Evolutionary conservation across 1,140 invertebrate species (phyloP).

Genomic region (Lethrus apterus): DNA sequence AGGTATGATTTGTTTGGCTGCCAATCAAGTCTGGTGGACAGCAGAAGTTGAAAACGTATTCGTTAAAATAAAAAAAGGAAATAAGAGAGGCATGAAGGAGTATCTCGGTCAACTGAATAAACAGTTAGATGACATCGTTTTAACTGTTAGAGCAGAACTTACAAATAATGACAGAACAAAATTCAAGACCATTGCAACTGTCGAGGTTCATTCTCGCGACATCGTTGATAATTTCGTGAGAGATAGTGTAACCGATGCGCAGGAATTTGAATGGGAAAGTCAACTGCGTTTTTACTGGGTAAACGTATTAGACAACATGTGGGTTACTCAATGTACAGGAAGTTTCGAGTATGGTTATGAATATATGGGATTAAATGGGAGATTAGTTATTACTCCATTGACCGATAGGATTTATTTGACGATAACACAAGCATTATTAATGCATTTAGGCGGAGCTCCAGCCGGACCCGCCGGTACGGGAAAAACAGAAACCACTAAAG

Average conservation of each 20-base stretch:
- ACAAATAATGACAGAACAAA: constrained; percentile 75
- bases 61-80: constrained; percentile 62
- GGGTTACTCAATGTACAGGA: constrained; percentile 79
- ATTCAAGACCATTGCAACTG: constrained; percentile 79
- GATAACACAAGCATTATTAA: constrained; percentile 81
- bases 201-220: constrained; percentile 84
- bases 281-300: constrained; percentile 89
- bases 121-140: constrained; percentile 78
- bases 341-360: constrained; percentile 86
- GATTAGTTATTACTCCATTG: constrained; percentile 82
- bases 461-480: constrained; percentile 78
- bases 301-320: constrained; percentile 70
- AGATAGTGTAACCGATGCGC: constrained; percentile 72
- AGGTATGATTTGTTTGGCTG: constrained; percentile 79
- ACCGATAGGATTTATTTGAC: constrained; percentile 89
- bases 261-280: constrained; percentile 89
- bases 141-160: constrained; percentile 62
- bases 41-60: constrained; percentile 88
- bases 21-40: constrained; percentile 90
- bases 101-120: constrained; percentile 71
- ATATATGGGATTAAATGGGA: constrained; percentile 87
- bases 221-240: constrained; percentile 82
- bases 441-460: constrained; percentile 82
- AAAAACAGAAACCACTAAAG: constrained; percentile 87
- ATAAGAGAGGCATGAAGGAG: constrained; percentile 82